Evolutionary conservation across 2,888 invertebrate species (phyloP).

Genomic region (Cremastinae sp.): DNA sequence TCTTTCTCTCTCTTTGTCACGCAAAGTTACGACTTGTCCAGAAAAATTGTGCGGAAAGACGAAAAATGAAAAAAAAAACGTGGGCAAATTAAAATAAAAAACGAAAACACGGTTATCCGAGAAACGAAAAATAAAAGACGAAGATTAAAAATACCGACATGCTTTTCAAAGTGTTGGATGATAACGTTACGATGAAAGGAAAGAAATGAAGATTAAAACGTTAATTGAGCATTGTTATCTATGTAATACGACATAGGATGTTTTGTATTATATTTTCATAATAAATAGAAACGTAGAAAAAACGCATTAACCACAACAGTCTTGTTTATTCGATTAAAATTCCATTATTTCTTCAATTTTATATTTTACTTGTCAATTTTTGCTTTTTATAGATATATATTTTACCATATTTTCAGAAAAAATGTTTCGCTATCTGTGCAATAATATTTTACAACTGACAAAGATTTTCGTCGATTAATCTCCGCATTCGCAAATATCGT

Average conservation of each 20-base stretch:
- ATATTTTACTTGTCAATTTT: too few relatives aligned
- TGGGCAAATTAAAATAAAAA: neutral
- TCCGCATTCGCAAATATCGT: too few relatives aligned
- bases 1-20: slow-evolving; percentile 42
- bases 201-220: slow-evolving; percentile 70
- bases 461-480: too few relatives aligned
- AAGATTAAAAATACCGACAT: slow-evolving; percentile 67
- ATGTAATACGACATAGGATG: slow-evolving; percentile 81
- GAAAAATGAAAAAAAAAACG: slow-evolving; percentile 32
- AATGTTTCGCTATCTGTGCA: too few relatives aligned
- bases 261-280: slow-evolving; percentile 83
- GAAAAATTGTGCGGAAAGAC: slow-evolving; percentile 38
- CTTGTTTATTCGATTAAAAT: too few relatives aligned
- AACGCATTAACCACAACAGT: slow-evolving; percentile 74
- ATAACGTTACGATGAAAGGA: slow-evolving; percentile 76
- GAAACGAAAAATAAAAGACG: slow-evolving; percentile 52
- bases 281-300: slow-evolving; percentile 82
- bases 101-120: slow-evolving; percentile 56
- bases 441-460: too few relatives aligned
- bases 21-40: slow-evolving; percentile 40
- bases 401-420: too few relatives aligned
- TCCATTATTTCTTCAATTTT: too few relatives aligned
- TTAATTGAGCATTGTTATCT: slow-evolving; percentile 80
- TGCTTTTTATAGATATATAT: too few relatives aligned
- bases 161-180: slow-evolving; percentile 77